These are phyloP conservation scores for Ips typographus DNA, from an alignment of 1,140 invertebrate genomes.

Conservation along the genomic window DNA sequence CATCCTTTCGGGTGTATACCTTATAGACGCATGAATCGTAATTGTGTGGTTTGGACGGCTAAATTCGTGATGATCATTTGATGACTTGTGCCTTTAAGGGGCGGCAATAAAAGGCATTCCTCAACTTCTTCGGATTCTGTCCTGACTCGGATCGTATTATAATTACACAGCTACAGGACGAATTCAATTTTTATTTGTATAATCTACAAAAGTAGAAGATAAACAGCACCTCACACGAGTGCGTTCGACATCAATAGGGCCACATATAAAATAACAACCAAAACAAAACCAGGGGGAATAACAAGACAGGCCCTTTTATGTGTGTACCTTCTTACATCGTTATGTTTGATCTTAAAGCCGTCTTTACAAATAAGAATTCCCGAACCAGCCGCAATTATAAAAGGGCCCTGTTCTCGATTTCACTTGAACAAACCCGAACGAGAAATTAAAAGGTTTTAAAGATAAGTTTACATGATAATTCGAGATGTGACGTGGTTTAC, in stretches of 20 bases:
- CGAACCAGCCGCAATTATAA: conserved; percentile 23
- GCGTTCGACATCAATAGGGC: too few species aligned
- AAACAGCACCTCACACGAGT: too few species aligned
- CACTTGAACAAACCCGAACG: conserved; percentile 31
- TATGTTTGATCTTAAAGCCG: conserved; percentile 30
- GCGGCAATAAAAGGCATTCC: conserved; percentile 34
- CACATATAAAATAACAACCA: too few species aligned
- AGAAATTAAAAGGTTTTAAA: conserved; percentile 27
- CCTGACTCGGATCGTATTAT: conserved; percentile 21
- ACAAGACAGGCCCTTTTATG: conserved; percentile 21
- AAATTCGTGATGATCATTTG: conserved; percentile 34
- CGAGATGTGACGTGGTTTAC: neutral
- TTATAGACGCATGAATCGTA: conserved; percentile 25
- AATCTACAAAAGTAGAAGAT: too few species aligned
- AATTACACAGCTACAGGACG: conserved; percentile 1
- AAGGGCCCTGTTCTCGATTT: conserved; percentile 25
- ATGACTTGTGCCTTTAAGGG: conserved; percentile 29
- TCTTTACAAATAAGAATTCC: conserved; percentile 28
- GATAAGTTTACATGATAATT: conserved; percentile 35
- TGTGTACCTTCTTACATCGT: conserved; percentile 19
- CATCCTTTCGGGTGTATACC: conserved; percentile 5
- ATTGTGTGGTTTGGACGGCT: conserved; percentile 30
- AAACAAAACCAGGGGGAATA: conserved; percentile 8
- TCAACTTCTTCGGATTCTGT: conserved; percentile 34
- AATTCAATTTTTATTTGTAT: neutral